Base-by-base conservation (phyloP, 2,113 vertebrate species). In the zebrafish (Danio rerio) region DNA sequence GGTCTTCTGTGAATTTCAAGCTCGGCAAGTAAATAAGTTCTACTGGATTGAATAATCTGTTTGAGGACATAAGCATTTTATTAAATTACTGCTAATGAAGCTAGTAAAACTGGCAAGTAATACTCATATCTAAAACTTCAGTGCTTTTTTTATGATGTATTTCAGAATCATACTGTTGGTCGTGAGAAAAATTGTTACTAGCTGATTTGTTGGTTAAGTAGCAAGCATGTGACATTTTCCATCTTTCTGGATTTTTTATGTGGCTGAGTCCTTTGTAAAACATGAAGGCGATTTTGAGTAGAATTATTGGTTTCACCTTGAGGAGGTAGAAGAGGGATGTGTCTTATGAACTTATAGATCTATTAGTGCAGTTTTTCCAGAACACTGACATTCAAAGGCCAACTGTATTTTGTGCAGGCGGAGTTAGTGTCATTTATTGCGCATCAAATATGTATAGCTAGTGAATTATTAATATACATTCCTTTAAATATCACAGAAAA, bases 291-390 rank as follows among this genome's bases (percentile, higher is more conserved):
- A 45, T 31, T 2, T 58, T 73, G 7, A 73, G 50, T 40, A 11
- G 6, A 58, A 18, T 75, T 58, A 75, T 43, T 12, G 72, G 9
- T 58, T 75, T 75, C 40, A 45, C n/a, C 53, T 75, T 75, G 53
- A 40, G 11, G 5, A 42, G 9, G 15, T 6, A 43, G 12, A 43
- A 55, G 13, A 56, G 21, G 40, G 43, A 66, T 66, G 13, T 43
- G 65, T n/a, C 21, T 55, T 16, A 56, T 43, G 9, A 56, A 56
- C 15, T 73, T 43, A 56, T 7, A 11, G 71, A 74, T 43, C 12
- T 74, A 59, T 18, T 18, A 75, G 53, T 8, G 12, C n/a, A 45
- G 9, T 52, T 52, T 11, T 9, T 11, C 7, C 49, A 52, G 49
- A 52, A 7, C 7, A 11, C 49, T 52, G 49, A 52, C 62, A 31